Conservation (phyloP, 2,797 vertebrate genomes). For the Propithecus deckenii region DNA sequence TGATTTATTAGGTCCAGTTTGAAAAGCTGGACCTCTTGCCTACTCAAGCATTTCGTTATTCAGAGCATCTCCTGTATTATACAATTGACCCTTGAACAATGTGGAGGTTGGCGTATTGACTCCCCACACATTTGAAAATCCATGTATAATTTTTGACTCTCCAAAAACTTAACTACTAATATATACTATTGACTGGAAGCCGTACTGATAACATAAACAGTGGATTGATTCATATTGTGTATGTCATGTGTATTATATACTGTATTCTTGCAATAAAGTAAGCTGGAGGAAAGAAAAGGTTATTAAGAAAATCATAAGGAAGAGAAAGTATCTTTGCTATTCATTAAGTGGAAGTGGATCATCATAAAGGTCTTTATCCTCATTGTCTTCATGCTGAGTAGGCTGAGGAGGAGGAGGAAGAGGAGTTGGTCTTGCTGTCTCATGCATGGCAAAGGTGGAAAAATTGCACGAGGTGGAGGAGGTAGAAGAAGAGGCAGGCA, state of each 20-base stretch:
- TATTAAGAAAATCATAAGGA: neutral
- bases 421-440: neutral
- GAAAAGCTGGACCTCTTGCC: neutral
- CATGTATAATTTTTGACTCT: neutral
- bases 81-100: neutral
- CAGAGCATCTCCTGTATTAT: neutral
- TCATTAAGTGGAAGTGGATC: neutral
- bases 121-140: neutral
- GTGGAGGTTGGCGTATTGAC: neutral
- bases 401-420: too few species aligned
- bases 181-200: neutral
- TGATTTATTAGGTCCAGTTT: constrained; percentile 48
- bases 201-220: neutral
- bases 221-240: neutral
- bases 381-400: neutral
- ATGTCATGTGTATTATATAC: neutral
- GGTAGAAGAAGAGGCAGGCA: neutral
- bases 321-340: neutral
- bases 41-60: neutral
- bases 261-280: neutral
- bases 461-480: neutral
- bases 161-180: neutral
- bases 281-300: neutral
- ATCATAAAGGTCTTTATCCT: neutral
- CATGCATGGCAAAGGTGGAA: neutral